Percentiles rank a stretch among this genome's conserved stretches.
Evolutionary conservation across 2,888 invertebrate species (phyloP).

Genomic region (Nemotelus pantherinus): DNA sequence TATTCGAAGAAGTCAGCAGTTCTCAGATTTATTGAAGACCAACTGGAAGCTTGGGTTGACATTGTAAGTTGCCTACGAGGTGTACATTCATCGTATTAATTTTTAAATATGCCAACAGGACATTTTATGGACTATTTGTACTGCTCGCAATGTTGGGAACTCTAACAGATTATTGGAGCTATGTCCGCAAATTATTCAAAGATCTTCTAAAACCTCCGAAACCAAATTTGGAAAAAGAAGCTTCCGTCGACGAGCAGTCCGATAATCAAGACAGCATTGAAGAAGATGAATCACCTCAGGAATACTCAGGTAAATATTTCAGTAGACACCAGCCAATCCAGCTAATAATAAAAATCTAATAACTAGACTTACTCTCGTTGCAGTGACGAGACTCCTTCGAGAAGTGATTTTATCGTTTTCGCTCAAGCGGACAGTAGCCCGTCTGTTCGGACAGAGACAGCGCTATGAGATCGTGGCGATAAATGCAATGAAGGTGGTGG

Average conservation of each 20-base stretch:
- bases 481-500: conserved; percentile 75
- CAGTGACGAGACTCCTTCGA: conserved; percentile 38
- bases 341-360: background rate
- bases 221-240: conserved; percentile 46
- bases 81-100: too few species aligned
- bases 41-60: conserved; percentile 65
- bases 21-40: conserved; percentile 57
- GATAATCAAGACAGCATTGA: background rate
- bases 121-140: conserved; percentile 64
- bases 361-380: conserved; percentile 7
- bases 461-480: conserved; percentile 73
- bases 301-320: conserved; percentile 16
- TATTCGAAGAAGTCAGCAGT: conserved; percentile 62
- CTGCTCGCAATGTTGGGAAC: conserved; percentile 66
- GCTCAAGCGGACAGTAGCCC: conserved; percentile 70
- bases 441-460: conserved; percentile 68
- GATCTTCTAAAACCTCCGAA: conserved; percentile 56
- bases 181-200: conserved; percentile 51
- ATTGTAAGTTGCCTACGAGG: conserved; percentile 61
- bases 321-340: background rate
- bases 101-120: conserved; percentile 54
- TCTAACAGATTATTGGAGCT: conserved; percentile 64
- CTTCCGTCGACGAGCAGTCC: conserved; percentile 19
- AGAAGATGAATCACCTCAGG: background rate
- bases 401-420: conserved; percentile 70